A percentile compares a stretch with the other conserved stretches of the same genome.
These are phyloP conservation scores for Melitaea cinxia DNA, from an alignment of 1,140 invertebrate genomes.

Conservation along the genomic window DNA sequence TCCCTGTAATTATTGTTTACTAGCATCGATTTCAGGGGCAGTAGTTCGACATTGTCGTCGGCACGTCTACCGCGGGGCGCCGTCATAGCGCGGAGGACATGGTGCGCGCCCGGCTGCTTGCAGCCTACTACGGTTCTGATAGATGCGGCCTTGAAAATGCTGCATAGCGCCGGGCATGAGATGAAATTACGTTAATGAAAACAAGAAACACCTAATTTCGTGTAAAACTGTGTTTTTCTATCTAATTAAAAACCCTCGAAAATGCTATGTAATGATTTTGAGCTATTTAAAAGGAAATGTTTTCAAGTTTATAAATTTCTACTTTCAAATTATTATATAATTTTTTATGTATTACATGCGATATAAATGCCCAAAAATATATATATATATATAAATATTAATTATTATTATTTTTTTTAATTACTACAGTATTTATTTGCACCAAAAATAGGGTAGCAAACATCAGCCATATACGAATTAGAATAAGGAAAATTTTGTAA, in stretches of 20 bases:
- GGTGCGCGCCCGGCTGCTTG: constrained; percentile 63
- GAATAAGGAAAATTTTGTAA: too few relatives aligned
- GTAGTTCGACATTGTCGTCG: constrained; percentile 71
- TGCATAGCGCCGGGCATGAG: constrained; percentile 59
- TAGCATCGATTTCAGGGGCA: constrained; percentile 73
- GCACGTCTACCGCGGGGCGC: constrained; percentile 59
- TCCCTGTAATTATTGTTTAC: constrained; percentile 72
- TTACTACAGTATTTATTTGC: too few relatives aligned
- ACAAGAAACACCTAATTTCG: constrained; percentile 8
- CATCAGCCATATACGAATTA: too few relatives aligned
- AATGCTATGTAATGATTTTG: background rate
- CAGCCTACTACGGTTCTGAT: constrained; percentile 63
- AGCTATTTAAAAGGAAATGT: background rate
- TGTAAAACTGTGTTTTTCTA: background rate
- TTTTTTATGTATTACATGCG: too few relatives aligned
- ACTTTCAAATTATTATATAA: too few relatives aligned
- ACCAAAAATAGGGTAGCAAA: too few relatives aligned
- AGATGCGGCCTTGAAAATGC: constrained; percentile 74
- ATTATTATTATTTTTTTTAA: too few relatives aligned
- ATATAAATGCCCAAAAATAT: too few relatives aligned
- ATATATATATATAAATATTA: too few relatives aligned
- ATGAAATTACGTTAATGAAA: constrained; percentile 26
- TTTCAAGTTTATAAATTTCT: too few relatives aligned
- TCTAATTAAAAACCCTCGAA: background rate
- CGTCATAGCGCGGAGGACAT: constrained; percentile 64